Evolutionary conservation across 2,888 invertebrate species (phyloP).

Genomic region (Bellardia pandia): DNA sequence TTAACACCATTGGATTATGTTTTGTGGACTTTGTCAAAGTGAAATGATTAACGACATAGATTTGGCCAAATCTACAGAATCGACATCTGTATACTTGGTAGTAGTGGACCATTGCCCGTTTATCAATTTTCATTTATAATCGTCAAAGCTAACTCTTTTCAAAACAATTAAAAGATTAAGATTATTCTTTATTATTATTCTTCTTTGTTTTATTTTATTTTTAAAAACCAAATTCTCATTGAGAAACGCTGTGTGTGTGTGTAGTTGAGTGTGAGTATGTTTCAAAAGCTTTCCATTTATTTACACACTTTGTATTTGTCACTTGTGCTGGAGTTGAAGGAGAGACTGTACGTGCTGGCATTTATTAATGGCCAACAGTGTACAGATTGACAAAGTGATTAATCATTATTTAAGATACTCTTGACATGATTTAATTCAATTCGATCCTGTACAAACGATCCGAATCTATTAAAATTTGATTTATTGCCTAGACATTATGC

Average conservation of each 20-base stretch:
- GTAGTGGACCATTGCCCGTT: no score
- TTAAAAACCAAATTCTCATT: no score
- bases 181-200: no score
- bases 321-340: conserved; percentile 41
- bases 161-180: no score
- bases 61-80: no score
- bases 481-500: conserved; percentile 51
- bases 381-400: conserved; percentile 75
- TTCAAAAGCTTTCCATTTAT: conserved; percentile 2
- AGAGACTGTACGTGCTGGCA: conserved; percentile 62
- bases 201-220: no score
- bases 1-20: no score
- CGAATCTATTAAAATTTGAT: conserved; percentile 66
- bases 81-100: no score
- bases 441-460: conserved; percentile 64
- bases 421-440: conserved; percentile 70
- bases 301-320: conserved; percentile 60
- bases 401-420: conserved; percentile 74
- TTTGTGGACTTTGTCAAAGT: no score
- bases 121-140: no score
- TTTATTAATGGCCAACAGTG: conserved; percentile 75
- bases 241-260: background rate
- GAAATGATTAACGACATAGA: no score
- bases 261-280: background rate
- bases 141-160: no score